Conservation (phyloP, 2,888 invertebrate species). For the Tubulanus polymorphus region DNA sequence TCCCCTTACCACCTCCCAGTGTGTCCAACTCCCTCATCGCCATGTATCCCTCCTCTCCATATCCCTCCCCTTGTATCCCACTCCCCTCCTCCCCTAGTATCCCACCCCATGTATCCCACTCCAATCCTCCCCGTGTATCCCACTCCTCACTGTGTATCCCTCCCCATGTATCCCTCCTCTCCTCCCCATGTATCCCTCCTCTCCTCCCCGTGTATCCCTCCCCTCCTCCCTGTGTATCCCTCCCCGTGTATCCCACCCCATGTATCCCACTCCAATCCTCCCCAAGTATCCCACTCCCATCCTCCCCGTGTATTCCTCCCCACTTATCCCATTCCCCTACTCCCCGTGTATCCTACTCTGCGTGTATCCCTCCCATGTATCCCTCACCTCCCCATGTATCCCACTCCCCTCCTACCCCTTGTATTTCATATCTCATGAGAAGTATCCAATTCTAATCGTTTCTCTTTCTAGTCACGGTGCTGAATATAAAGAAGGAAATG, state of each 20-base stretch:
- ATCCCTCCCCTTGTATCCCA: too few relatives aligned
- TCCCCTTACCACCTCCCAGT: too few relatives aligned
- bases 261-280: too few relatives aligned
- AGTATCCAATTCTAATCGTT: too few relatives aligned
- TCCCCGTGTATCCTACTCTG: too few relatives aligned
- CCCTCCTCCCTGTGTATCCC: not conserved
- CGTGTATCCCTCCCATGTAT: too few relatives aligned
- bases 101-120: not conserved
- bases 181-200: slow-evolving; percentile 8
- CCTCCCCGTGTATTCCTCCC: too few relatives aligned
- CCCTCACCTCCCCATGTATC: too few relatives aligned
- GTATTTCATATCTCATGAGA: too few relatives aligned
- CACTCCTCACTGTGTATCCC: slow-evolving; percentile 3
- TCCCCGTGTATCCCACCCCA: not conserved
- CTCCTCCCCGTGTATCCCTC: not conserved
- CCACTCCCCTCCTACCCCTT: too few relatives aligned
- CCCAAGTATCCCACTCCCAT: too few relatives aligned
- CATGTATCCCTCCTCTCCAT: not conserved
- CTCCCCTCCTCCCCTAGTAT: not conserved
- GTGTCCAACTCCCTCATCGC: not conserved
- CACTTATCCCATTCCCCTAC: too few relatives aligned
- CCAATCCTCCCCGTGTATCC: not conserved
- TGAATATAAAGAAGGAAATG: slow-evolving; percentile 56
- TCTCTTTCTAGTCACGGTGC: slow-evolving; percentile 39
- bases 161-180: slow-evolving; percentile 2